phyloP scores from a whole-genome alignment of 2,888 invertebrate genomes.

The Subacronicta megacephala region DNA sequence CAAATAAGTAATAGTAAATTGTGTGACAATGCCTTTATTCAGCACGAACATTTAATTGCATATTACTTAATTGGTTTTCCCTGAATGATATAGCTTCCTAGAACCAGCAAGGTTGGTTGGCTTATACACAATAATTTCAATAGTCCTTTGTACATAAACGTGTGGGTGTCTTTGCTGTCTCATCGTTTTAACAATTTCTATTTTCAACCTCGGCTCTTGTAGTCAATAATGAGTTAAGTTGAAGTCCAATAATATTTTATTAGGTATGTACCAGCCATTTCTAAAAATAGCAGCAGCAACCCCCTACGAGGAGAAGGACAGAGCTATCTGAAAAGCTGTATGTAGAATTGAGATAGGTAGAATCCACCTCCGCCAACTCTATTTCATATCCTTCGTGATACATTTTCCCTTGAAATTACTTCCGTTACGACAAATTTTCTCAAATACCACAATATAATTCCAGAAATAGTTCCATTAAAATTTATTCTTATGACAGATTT shows the following conservation, averaged over 20 bases:
- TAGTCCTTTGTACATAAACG: background rate
- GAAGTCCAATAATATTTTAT: constrained; percentile 45
- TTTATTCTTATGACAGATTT: background rate
- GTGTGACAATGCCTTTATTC: constrained; percentile 11
- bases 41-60: constrained; percentile 16
- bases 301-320: constrained; percentile 60
- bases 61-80: constrained; percentile 22
- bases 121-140: constrained; percentile 5
- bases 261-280: constrained; percentile 53
- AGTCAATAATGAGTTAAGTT: constrained; percentile 34
- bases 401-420: constrained; percentile 27
- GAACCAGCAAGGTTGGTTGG: background rate
- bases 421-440: constrained; percentile 20
- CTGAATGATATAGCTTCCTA: constrained; percentile 15
- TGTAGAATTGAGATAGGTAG: constrained; percentile 26
- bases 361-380: constrained; percentile 35
- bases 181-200: constrained; percentile 17
- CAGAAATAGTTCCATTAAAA: background rate
- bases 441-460: constrained; percentile 13
- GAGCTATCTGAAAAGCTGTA: constrained; percentile 22
- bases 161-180: constrained; percentile 12
- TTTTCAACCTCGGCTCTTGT: constrained; percentile 24
- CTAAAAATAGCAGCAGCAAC: constrained; percentile 74
- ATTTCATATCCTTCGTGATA: constrained; percentile 30
- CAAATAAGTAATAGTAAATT: background rate